These are phyloP conservation scores for Rotaria macrura DNA, from an alignment of 2,888 invertebrate genomes.

Conservation along the genomic window DNA sequence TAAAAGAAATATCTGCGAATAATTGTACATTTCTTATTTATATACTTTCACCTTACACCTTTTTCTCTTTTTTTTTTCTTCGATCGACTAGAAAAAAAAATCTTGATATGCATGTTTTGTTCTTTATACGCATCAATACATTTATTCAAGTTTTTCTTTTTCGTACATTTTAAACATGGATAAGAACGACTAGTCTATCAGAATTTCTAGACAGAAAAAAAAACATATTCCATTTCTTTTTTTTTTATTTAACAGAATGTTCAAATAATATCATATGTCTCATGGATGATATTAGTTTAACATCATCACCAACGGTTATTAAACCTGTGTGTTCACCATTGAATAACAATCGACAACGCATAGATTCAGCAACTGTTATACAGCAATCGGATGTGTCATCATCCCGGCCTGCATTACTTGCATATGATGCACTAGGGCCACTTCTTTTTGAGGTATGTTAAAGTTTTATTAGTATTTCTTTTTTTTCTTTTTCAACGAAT, in stretches of 20 bases:
- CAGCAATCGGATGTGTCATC: slow-evolving; percentile 91
- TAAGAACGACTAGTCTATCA: too few relatives aligned
- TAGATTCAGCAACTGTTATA: slow-evolving; percentile 56
- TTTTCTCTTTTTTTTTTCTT: background rate
- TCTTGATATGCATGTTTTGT: too few relatives aligned
- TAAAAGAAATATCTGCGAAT: too few relatives aligned
- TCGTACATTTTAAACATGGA: too few relatives aligned
- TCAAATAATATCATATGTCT: background rate
- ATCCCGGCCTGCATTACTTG: slow-evolving; percentile 67
- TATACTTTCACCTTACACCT: too few relatives aligned
- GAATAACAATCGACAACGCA: slow-evolving; percentile 43
- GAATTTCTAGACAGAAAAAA: too few relatives aligned
- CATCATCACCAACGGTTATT: background rate
- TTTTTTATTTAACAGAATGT: background rate
- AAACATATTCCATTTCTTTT: too few relatives aligned
- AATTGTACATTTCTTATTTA: too few relatives aligned
- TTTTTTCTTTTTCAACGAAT: background rate
- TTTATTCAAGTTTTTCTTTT: too few relatives aligned
- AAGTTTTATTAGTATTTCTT: background rate
- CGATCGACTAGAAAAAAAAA: too few relatives aligned
- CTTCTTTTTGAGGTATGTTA: slow-evolving; percentile 60
- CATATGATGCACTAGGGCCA: slow-evolving; percentile 63
- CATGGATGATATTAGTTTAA: background rate
- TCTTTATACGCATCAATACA: too few relatives aligned
- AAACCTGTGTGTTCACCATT: background rate